These are phyloP conservation scores for Tanypteryx hageni DNA, from an alignment of 2,888 invertebrate species.

Conservation along the genomic window DNA sequence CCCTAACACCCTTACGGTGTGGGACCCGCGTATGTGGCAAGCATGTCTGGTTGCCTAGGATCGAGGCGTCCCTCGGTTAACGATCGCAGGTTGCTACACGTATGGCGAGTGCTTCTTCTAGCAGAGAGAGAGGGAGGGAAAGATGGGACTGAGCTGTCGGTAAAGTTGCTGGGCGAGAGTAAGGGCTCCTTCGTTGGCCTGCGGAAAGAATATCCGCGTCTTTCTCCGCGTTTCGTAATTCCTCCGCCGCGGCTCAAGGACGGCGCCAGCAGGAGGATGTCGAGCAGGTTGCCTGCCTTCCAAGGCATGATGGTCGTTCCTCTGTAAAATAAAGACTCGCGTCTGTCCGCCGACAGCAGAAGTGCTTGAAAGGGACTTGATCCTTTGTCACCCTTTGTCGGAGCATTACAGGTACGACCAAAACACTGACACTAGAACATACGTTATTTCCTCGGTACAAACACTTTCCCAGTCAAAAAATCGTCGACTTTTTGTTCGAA, in stretches of 20 bases:
- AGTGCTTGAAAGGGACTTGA: neutral
- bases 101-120: neutral
- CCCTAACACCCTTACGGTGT: slow-evolving; percentile 42
- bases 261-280: slow-evolving; percentile 36
- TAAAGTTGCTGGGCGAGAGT: neutral
- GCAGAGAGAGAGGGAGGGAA: neutral
- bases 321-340: neutral
- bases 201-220: slow-evolving; percentile 21
- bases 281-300: slow-evolving; percentile 5
- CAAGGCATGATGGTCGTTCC: neutral
- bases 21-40: slow-evolving; percentile 48
- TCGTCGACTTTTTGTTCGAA: too few species aligned
- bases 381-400: neutral
- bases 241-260: slow-evolving; percentile 39
- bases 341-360: neutral
- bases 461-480: too few species aligned
- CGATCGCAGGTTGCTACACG: neutral
- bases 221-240: slow-evolving; percentile 49
- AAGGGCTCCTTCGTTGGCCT: neutral
- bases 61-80: neutral
- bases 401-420: too few species aligned
- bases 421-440: too few species aligned
- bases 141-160: neutral
- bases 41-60: slow-evolving; percentile 35
- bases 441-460: too few species aligned